These are phyloP conservation scores for Erpobdella octoculata DNA, from an alignment of 2,888 invertebrate species.

Conservation along the genomic window DNA sequence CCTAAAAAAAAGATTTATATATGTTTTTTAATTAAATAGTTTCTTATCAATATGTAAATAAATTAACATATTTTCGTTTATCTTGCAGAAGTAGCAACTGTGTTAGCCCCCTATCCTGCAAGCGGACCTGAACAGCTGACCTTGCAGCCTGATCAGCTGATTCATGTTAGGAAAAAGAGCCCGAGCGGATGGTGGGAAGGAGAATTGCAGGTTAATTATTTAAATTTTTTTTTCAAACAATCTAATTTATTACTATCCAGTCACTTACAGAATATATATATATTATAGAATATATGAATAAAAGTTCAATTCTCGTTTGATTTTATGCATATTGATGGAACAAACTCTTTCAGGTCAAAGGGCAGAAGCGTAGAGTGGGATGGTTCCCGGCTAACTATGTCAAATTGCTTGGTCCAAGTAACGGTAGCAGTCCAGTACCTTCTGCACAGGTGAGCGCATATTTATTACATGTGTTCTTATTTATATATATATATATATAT, in stretches of 20 bases:
- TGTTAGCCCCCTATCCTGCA: conserved; percentile 83
- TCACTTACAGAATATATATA: no score
- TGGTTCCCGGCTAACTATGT: conserved; percentile 99
- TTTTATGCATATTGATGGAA: background rate
- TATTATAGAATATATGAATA: no score
- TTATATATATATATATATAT: background rate
- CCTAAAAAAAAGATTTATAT: no score
- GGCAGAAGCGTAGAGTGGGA: conserved; percentile 80
- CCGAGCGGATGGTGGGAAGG: conserved; percentile 99
- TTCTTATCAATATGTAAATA: background rate
- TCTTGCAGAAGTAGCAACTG: conserved; percentile 80
- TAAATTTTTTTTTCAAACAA: background rate
- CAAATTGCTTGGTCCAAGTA: conserved; percentile 58
- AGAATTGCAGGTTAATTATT: conserved; percentile 69
- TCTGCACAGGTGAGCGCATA: conserved; percentile 31
- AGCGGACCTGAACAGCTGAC: conserved; percentile 82
- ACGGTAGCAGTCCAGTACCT: background rate
- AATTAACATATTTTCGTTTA: no score
- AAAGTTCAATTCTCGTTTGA: background rate
- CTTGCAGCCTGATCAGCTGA: conserved; percentile 78
- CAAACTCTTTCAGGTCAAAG: conserved; percentile 43
- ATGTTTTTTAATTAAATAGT: background rate
- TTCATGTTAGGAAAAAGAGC: conserved; percentile 91
- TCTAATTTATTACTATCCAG: background rate
- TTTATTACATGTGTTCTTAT: no score